Evolutionary conservation across 1,140 invertebrate genomes (phyloP).

Genomic region (Thalassaphorura encarpata): DNA sequence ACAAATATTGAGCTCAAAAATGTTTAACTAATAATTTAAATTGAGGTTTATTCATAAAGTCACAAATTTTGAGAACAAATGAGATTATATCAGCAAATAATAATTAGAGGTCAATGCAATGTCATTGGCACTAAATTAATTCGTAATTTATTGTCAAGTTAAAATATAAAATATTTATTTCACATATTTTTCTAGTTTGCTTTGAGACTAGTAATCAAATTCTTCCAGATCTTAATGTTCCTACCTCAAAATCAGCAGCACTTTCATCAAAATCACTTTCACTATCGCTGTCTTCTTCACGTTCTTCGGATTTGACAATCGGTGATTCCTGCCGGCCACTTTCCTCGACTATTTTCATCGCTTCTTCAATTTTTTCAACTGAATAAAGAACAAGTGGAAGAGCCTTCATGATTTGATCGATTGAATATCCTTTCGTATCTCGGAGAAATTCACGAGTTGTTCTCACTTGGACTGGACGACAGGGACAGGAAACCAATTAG

Average conservation of each 20-base stretch:
- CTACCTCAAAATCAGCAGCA: neutral
- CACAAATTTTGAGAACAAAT: too few species aligned
- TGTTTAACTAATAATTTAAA: too few species aligned
- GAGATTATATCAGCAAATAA: too few species aligned
- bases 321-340: neutral
- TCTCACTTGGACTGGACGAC: slow-evolving; percentile 42
- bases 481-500: slow-evolving; percentile 47
- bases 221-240: too few species aligned
- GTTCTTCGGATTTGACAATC: neutral
- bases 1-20: too few species aligned
- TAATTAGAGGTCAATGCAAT: too few species aligned
- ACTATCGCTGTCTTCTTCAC: neutral
- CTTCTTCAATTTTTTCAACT: slow-evolving; percentile 35
- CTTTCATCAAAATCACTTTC: neutral
- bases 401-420: slow-evolving; percentile 42
- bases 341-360: slow-evolving; percentile 8
- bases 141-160: too few species aligned
- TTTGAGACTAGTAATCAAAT: too few species aligned
- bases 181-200: too few species aligned
- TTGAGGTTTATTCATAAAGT: too few species aligned
- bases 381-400: slow-evolving; percentile 47
- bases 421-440: slow-evolving; percentile 38
- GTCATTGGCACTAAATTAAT: too few species aligned
- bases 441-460: slow-evolving; percentile 42
- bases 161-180: too few species aligned